phyloP scores from a whole-genome alignment of 2,888 invertebrate species.

The Quadroppia sp. region DNA sequence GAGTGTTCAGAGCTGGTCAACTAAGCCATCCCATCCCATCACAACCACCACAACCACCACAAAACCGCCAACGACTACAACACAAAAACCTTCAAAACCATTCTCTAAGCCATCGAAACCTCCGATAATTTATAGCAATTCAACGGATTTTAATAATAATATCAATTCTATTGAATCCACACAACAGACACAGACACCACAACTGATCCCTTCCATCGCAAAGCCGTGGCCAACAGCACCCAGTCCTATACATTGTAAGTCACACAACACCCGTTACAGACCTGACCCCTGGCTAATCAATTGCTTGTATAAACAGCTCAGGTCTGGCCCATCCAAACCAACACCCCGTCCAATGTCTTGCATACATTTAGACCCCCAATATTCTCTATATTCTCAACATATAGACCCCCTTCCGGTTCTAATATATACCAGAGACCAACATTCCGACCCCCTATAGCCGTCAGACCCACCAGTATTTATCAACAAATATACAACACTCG shows the following conservation, averaged over 20 bases:
- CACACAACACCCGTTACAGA: not conserved
- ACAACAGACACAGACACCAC: conserved; percentile 19
- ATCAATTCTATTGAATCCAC: not conserved
- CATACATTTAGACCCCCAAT: conserved; percentile 41
- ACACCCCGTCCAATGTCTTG: conserved; percentile 15
- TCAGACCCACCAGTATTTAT: conserved; percentile 32
- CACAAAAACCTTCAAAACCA: conserved; percentile 35
- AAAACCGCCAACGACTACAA: conserved; percentile 35
- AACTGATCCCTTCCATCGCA: conserved; percentile 24
- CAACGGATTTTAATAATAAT: not conserved
- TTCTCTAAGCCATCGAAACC: conserved; percentile 29
- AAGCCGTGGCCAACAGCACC: conserved; percentile 40
- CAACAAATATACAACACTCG: conserved; percentile 10
- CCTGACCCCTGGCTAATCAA: not conserved
- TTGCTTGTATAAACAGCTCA: conserved; percentile 35
- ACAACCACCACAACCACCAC: conserved; percentile 40
- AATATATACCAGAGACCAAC: conserved; percentile 30
- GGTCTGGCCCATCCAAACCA: conserved; percentile 38
- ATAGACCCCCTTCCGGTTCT: not conserved
- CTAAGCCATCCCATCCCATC: conserved; percentile 36
- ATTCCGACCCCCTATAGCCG: conserved; percentile 34
- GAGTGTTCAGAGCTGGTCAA: conserved; percentile 23
- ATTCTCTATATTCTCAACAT: conserved; percentile 32
- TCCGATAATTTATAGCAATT: not conserved
- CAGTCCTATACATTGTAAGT: conserved; percentile 35